phyloP scores from a whole-genome alignment of 2,113 vertebrate species.

The Rhombomys opimus region DNA sequence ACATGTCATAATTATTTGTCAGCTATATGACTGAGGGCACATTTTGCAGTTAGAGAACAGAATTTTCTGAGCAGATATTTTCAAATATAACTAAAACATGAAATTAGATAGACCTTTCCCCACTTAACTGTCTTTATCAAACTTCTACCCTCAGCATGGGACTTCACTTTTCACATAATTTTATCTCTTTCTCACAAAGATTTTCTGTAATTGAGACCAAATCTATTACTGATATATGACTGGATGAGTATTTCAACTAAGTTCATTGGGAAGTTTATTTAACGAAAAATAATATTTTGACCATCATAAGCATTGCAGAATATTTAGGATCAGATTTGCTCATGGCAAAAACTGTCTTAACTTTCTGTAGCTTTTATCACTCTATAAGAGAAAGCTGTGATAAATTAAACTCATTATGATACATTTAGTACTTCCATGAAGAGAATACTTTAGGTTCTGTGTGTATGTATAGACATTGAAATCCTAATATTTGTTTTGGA shows the following conservation, averaged over 20 bases:
- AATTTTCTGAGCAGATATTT: slow-evolving; percentile 42
- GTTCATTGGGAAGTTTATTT: slow-evolving; percentile 48
- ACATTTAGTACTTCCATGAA: slow-evolving; percentile 18
- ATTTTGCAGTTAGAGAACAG: slow-evolving; percentile 33
- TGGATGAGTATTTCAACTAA: slow-evolving; percentile 31
- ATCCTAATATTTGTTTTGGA: slow-evolving; percentile 42
- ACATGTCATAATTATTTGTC: slow-evolving; percentile 36
- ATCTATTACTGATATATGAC: slow-evolving; percentile 4
- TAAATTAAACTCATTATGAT: slow-evolving; percentile 9
- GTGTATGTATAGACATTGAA: background rate
- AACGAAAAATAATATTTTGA: slow-evolving; percentile 47
- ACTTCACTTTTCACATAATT: slow-evolving; percentile 23
- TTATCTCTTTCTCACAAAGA: background rate
- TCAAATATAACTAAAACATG: slow-evolving; percentile 42
- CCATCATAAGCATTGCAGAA: background rate
- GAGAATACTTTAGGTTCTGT: slow-evolving; percentile 3
- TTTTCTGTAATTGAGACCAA: slow-evolving; percentile 48
- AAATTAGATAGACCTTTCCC: slow-evolving; percentile 3
- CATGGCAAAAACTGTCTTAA: slow-evolving; percentile 2
- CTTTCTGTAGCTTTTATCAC: slow-evolving; percentile 53
- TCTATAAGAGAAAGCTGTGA: slow-evolving; percentile 1
- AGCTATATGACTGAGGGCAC: background rate
- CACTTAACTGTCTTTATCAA: slow-evolving; percentile 46
- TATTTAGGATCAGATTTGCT: slow-evolving; percentile 55
- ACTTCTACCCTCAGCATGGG: background rate